phyloP scores from a whole-genome alignment of 2,797 vertebrate species.

The Diglossa cyanea region DNA sequence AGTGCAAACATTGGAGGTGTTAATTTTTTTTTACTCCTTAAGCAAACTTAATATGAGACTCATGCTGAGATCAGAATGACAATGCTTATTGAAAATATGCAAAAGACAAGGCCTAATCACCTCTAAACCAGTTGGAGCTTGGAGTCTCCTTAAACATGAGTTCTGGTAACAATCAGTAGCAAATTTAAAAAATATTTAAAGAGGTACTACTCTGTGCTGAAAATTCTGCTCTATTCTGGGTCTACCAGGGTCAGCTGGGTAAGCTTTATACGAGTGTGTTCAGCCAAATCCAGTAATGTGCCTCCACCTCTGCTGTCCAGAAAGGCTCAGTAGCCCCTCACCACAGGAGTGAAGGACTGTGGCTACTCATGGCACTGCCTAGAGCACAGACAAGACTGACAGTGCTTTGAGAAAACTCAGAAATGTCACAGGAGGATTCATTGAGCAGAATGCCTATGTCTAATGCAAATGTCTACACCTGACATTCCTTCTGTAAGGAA shows the following conservation, averaged over 20 bases:
- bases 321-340: background rate
- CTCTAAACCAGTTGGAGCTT: conserved; percentile 9
- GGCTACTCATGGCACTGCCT: background rate
- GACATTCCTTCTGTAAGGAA: background rate
- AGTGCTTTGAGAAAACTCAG: background rate
- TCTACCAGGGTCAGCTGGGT: background rate
- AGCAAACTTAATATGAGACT: background rate
- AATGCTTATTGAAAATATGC: background rate
- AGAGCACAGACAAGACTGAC: background rate
- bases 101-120: conserved; percentile 20
- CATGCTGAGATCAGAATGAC: background rate
- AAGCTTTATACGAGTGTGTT: background rate
- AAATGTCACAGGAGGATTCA: background rate
- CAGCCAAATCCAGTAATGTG: background rate
- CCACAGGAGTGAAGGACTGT: accelerated
- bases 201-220: background rate
- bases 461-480: background rate
- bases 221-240: background rate
- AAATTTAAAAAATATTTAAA: background rate
- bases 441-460: background rate
- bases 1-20: background rate
- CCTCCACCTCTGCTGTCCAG: background rate
- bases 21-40: background rate
- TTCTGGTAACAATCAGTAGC: background rate
- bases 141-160: background rate